Conservation (phyloP, 2,888 invertebrate species). For the Cephus nigrinus region DNA sequence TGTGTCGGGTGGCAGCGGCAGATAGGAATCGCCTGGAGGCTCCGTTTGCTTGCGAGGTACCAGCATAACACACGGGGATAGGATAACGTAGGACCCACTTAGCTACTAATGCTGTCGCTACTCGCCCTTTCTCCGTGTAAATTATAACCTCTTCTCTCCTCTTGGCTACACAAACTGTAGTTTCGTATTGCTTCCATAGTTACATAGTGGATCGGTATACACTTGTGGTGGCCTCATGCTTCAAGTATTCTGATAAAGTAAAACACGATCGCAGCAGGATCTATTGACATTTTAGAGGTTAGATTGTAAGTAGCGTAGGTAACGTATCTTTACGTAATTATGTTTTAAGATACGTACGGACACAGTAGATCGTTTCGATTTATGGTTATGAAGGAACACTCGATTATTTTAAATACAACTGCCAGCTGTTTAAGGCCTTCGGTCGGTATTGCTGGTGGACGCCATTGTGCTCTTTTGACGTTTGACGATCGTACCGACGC, state of each 20-base stretch:
- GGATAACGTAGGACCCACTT: slow-evolving; percentile 62
- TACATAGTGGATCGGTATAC: background rate
- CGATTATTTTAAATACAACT: background rate
- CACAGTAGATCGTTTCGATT: background rate
- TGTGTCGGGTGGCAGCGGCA: slow-evolving; percentile 49
- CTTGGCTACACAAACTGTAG: background rate
- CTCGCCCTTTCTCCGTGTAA: slow-evolving; percentile 55
- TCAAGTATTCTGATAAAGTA: background rate
- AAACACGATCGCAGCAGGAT: background rate
- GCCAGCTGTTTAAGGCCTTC: slow-evolving; percentile 33
- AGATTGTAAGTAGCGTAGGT: background rate
- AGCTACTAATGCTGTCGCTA: slow-evolving; percentile 64
- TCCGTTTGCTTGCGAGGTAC: slow-evolving; percentile 24
- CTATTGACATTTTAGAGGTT: background rate
- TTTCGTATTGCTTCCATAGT: background rate
- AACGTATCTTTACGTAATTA: background rate
- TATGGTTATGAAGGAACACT: background rate
- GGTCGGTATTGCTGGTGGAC: background rate
- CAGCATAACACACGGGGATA: slow-evolving; percentile 48
- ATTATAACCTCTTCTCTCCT: slow-evolving; percentile 48
- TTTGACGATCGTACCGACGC: slow-evolving; percentile 26
- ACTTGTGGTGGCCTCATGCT: background rate
- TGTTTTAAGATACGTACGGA: background rate
- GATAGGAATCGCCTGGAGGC: slow-evolving; percentile 48
- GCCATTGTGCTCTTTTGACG: slow-evolving; percentile 46